Base-by-base conservation (phyloP, 1,140 invertebrate species). In the Aleiodes sp. region DNA sequence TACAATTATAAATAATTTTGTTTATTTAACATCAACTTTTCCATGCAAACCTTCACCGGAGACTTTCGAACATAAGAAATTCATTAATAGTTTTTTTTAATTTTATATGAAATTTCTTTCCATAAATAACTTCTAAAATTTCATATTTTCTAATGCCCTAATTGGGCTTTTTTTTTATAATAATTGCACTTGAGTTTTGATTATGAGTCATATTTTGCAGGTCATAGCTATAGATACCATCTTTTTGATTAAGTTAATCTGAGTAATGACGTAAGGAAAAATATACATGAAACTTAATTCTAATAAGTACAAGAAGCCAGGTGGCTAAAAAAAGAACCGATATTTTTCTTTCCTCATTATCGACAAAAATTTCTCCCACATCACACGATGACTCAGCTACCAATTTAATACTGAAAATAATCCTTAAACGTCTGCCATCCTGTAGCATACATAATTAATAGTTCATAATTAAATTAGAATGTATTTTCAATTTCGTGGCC, bases 401-500 rank as follows among this genome's bases (percentile, higher is more conserved):
- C 12, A 59, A 59, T 41, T 21, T 64, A 64, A 46, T 64, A 46
- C 35, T 65, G 64, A 9, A 39, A 57, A 57, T 41, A 41, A 63
- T 64, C 24, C 37, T 59, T 37, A 29, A 29, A 62, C 35, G 16
- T 19, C 8, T 39, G 37, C 39, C 26, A 64, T 16, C 61, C 61
- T 29, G 37, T 62, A 62, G 37, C 33, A 46, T 16, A 26, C 33
- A 16, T 31, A n/a, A 56, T 21, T 56, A 56, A 33, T 28, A 57
- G 37, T 37, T 24, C 56, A 37, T 33, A 29, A 60, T 65, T 14
- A n/a, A 35, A 67, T 57, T 57, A 83, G 35, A 82, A 79, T 33
- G 73, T 76, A 46, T 74, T 73, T 24, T 80, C 78, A 29, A 71
- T 83, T 19, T 82, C 82, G 19, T 76, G 72, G 28, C 74, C 77